Evolutionary conservation across 2,888 invertebrate species (phyloP).

Genomic region (Luperina nickerlii): DNA sequence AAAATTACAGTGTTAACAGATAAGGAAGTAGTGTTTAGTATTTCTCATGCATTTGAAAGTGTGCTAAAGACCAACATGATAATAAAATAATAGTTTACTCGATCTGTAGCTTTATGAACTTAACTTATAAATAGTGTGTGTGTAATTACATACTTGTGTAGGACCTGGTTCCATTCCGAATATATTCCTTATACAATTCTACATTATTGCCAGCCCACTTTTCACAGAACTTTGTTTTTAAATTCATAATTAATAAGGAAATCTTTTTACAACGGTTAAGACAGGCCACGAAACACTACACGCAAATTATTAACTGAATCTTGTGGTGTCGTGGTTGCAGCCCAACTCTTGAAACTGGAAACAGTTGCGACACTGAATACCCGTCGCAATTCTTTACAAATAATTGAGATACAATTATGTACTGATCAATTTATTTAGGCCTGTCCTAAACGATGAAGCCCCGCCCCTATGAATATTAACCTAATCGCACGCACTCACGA

Average conservation of each 20-base stretch:
- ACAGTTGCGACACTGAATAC: slow-evolving; percentile 66
- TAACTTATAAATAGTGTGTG: background rate
- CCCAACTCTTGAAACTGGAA: slow-evolving; percentile 59
- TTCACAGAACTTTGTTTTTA: slow-evolving; percentile 68
- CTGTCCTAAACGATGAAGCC: slow-evolving; percentile 19
- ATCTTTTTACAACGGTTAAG: slow-evolving; percentile 43
- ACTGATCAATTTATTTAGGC: slow-evolving; percentile 45
- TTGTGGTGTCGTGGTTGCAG: slow-evolving; percentile 61
- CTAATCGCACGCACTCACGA: background rate
- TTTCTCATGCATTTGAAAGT: background rate
- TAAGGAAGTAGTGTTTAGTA: background rate
- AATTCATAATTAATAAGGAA: slow-evolving; percentile 54
- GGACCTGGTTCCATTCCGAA: slow-evolving; percentile 41
- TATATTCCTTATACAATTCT: slow-evolving; percentile 55
- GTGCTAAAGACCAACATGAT: background rate
- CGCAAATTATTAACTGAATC: slow-evolving; percentile 70
- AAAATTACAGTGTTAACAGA: background rate
- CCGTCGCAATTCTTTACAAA: slow-evolving; percentile 69
- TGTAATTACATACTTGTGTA: slow-evolving; percentile 62
- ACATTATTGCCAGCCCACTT: slow-evolving; percentile 71
- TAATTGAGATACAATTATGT: slow-evolving; percentile 56
- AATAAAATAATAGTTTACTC: background rate
- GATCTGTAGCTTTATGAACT: background rate
- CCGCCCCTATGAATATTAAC: slow-evolving; percentile 8
- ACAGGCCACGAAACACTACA: slow-evolving; percentile 65